phyloP scores from a whole-genome alignment of 1,140 invertebrate species.

The Drosophila sturtevanti region DNA sequence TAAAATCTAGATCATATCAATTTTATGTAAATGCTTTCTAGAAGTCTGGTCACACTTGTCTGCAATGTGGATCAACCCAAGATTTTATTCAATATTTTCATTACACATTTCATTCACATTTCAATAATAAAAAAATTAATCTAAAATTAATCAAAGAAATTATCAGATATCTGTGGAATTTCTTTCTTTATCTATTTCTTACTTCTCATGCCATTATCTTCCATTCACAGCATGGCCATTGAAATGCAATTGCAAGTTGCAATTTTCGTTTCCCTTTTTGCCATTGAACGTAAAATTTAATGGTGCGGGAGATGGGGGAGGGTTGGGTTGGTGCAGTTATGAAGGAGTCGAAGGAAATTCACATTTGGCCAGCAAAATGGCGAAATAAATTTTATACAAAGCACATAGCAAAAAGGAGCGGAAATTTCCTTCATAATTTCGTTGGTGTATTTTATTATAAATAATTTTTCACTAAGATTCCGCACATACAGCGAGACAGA shows the following conservation, averaged over 20 bases:
- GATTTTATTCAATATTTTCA: too few species aligned
- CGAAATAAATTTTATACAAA: slow-evolving; percentile 41
- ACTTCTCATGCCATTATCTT: slow-evolving; percentile 8
- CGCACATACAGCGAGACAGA: slow-evolving; percentile 19
- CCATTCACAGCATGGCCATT: slow-evolving; percentile 44
- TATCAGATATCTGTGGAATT: too few species aligned
- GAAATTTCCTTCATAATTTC: slow-evolving; percentile 73
- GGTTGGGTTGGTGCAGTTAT: neutral
- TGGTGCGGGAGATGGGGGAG: neutral
- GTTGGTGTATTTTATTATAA: slow-evolving; percentile 74
- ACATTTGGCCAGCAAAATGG: slow-evolving; percentile 27
- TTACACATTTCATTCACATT: too few species aligned
- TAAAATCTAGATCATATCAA: too few species aligned
- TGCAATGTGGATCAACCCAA: neutral
- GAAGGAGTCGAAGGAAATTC: neutral
- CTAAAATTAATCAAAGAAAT: too few species aligned
- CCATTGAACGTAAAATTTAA: too few species aligned
- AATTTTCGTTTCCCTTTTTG: slow-evolving; percentile 1
- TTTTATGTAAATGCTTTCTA: too few species aligned
- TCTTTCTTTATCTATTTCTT: too few species aligned
- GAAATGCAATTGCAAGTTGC: slow-evolving; percentile 71
- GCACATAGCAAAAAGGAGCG: slow-evolving; percentile 38
- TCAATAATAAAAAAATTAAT: too few species aligned
- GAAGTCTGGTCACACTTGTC: neutral
- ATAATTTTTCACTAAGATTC: slow-evolving; percentile 56